A percentile compares a stretch with the other conserved stretches of the same genome.
Evolutionary conservation across 2,797 vertebrate genomes (phyloP).

Genomic region (Falco peregrinus): DNA sequence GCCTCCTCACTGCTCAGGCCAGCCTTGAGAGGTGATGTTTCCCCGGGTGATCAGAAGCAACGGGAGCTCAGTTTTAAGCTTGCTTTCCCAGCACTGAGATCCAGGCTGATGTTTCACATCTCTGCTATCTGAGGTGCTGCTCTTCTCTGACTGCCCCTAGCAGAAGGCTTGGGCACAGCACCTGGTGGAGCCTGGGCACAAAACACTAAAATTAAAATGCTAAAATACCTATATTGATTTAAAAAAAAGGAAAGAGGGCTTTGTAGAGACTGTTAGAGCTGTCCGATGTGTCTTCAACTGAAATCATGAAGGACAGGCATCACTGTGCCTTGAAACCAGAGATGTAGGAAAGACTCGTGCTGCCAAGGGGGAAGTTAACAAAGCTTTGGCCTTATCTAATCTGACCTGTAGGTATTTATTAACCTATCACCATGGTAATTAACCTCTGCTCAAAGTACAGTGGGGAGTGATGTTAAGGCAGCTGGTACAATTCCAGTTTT

Average conservation of each 20-base stretch:
- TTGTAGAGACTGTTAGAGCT: not conserved
- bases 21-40: not conserved
- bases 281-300: not conserved
- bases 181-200: not conserved
- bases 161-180: not conserved
- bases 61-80: not conserved
- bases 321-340: not conserved
- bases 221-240: not conserved
- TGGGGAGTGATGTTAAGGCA: not conserved
- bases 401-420: slow-evolving; percentile 33
- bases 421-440: not conserved
- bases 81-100: not conserved
- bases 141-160: not conserved
- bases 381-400: not conserved
- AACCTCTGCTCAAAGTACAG: slow-evolving; percentile 27
- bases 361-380: not conserved
- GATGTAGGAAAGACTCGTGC: not conserved
- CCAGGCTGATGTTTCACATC: not conserved
- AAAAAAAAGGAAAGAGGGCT: not conserved
- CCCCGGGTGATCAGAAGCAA: not conserved
- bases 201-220: not conserved
- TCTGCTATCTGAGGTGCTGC: not conserved
- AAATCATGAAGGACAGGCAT: not conserved
- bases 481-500: not conserved
- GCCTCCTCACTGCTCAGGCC: not conserved